These are phyloP conservation scores for Shinisaurus crocodilurus DNA, from an alignment of 2,113 vertebrate genomes.

Conservation along the genomic window DNA sequence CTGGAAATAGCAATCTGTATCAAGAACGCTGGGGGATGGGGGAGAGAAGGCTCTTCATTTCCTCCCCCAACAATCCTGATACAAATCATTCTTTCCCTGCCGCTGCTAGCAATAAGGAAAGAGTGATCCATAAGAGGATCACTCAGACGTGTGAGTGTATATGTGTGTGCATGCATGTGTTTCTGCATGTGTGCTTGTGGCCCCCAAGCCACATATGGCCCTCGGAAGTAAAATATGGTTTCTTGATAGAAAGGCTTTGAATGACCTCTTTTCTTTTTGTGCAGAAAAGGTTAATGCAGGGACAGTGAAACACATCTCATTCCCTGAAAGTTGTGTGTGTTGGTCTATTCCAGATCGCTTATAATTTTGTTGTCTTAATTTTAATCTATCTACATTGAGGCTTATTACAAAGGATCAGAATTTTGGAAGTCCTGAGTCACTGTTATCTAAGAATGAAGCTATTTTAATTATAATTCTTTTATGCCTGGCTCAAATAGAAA, in stretches of 20 bases:
- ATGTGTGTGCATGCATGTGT: no score
- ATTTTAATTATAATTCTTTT: neutral
- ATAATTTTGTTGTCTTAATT: slow-evolving; percentile 48
- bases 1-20: no score
- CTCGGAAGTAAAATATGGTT: slow-evolving; percentile 33
- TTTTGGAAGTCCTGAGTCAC: slow-evolving; percentile 10
- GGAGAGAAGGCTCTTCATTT: no score
- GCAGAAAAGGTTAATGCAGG: slow-evolving; percentile 45
- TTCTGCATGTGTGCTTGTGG: no score
- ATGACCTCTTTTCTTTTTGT: slow-evolving; percentile 36
- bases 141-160: no score
- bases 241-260: slow-evolving; percentile 55
- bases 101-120: no score
- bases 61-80: no score
- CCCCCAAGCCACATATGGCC: no score
- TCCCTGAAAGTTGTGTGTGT: slow-evolving; percentile 33
- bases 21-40: no score
- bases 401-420: slow-evolving; percentile 21
- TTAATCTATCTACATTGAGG: slow-evolving; percentile 24
- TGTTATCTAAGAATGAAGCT: neutral
- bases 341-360: slow-evolving; percentile 31
- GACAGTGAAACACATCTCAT: slow-evolving; percentile 50
- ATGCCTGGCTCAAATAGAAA: neutral
- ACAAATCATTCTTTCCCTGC: no score
- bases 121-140: no score